A percentile compares a stretch with the other conserved stretches of the same genome.
Conservation (phyloP, 2,797 vertebrate genomes). For the Tolypeutes matacus region DNA sequence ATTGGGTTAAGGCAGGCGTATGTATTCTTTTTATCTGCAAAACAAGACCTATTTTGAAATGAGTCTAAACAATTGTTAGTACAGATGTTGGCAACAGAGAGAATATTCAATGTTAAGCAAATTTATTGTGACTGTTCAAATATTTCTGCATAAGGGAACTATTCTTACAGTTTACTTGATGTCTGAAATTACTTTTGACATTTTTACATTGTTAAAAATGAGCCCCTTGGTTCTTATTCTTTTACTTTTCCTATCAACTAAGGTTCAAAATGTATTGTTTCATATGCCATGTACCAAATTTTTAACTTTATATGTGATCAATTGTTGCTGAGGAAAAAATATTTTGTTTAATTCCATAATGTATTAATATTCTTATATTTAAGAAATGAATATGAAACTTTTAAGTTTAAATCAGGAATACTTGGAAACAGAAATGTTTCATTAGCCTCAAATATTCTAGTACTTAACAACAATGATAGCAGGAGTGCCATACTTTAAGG, state of each 20-base stretch:
- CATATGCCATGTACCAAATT: background rate
- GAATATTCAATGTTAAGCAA: background rate
- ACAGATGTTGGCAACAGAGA: conserved; percentile 24
- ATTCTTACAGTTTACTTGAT: background rate
- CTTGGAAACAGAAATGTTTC: background rate
- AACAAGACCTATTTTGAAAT: conserved; percentile 15
- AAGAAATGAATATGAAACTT: background rate
- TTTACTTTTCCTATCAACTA: background rate
- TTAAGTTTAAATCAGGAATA: conserved; percentile 16
- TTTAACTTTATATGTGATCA: background rate
- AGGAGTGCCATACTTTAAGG: background rate
- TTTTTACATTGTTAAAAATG: background rate
- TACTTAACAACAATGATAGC: background rate
- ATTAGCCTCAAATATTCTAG: background rate
- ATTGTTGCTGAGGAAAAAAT: background rate
- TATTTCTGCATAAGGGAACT: background rate
- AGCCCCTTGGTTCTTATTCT: background rate
- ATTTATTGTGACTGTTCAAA: conserved; percentile 33
- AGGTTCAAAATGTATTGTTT: background rate
- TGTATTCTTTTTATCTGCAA: background rate
- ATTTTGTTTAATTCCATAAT: background rate
- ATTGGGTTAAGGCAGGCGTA: background rate
- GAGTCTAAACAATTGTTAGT: background rate
- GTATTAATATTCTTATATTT: background rate
- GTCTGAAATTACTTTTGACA: background rate